Evolutionary conservation across 2,113 vertebrate species (phyloP).

Genomic region (Labrus mixtus): DNA sequence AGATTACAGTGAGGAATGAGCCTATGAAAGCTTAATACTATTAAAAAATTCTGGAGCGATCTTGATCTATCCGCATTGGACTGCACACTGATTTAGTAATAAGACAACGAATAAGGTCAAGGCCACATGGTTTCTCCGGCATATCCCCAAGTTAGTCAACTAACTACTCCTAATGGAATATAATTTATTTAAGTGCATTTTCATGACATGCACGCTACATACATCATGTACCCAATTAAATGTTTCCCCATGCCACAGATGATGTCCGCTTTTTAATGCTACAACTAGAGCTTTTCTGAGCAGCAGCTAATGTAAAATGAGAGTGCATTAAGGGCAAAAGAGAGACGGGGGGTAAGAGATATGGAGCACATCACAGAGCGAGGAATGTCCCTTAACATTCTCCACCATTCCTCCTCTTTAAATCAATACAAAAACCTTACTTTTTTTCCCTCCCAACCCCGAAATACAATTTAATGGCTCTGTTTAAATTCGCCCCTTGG

Average conservation of each 20-base stretch:
- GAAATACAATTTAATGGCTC: conserved; percentile 47
- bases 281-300: conserved; percentile 21
- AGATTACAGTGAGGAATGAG: background rate
- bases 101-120: conserved; percentile 5
- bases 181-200: conserved; percentile 22
- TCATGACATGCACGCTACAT: conserved; percentile 8
- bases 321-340: conserved; percentile 11
- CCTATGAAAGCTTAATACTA: background rate
- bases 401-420: conserved; percentile 37
- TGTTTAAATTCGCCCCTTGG: conserved; percentile 37
- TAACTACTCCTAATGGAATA: conserved; percentile 32
- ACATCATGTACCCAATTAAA: conserved; percentile 41
- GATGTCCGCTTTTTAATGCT: conserved; percentile 24
- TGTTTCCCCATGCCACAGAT: conserved; percentile 16
- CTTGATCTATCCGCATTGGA: background rate
- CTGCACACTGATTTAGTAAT: background rate
- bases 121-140: conserved; percentile 6
- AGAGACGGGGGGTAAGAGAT: conserved; percentile 13
- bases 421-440: conserved; percentile 57
- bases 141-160: conserved; percentile 13
- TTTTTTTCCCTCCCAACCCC: conserved; percentile 16
- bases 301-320: conserved; percentile 32
- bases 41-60: background rate
- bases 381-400: conserved; percentile 40
- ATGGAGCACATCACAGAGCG: conserved; percentile 28